Evolutionary conservation across 2,113 vertebrate genomes (phyloP).

Genomic region (Archocentrus centrarchus): DNA sequence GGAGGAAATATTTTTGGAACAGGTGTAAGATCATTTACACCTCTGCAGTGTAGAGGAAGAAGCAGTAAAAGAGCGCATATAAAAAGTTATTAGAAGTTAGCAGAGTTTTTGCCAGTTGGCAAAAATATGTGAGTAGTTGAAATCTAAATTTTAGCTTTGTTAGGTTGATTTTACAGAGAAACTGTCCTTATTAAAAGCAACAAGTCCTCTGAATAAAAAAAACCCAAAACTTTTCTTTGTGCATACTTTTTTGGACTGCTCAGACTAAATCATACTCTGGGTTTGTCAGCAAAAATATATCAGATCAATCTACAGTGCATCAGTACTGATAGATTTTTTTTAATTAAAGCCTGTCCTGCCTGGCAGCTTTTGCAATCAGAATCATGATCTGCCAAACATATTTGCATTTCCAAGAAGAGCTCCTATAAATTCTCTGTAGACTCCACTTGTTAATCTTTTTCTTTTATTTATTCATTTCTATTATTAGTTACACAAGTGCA

Average conservation of each 20-base stretch:
- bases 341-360: no score
- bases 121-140: not conserved
- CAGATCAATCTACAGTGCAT: not conserved
- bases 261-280: not conserved
- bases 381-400: no score
- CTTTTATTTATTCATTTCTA: no score
- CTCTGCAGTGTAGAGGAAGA: not conserved
- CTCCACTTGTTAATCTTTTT: no score
- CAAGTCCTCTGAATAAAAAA: not conserved
- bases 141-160: not conserved
- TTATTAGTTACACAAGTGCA: no score
- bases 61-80: not conserved
- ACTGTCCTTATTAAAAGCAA: not conserved
- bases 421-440: no score
- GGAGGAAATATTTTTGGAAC: slow-evolving; percentile 21
- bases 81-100: not conserved
- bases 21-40: slow-evolving; percentile 22
- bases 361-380: no score
- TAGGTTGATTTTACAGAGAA: not conserved
- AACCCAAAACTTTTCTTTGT: no score
- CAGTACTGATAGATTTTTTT: not conserved
- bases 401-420: no score
- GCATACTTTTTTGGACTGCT: not conserved
- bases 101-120: not conserved
- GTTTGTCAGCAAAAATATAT: not conserved